These are phyloP conservation scores for Cyprinus carpio DNA, from an alignment of 2,113 vertebrate species.

Conservation along the genomic window DNA sequence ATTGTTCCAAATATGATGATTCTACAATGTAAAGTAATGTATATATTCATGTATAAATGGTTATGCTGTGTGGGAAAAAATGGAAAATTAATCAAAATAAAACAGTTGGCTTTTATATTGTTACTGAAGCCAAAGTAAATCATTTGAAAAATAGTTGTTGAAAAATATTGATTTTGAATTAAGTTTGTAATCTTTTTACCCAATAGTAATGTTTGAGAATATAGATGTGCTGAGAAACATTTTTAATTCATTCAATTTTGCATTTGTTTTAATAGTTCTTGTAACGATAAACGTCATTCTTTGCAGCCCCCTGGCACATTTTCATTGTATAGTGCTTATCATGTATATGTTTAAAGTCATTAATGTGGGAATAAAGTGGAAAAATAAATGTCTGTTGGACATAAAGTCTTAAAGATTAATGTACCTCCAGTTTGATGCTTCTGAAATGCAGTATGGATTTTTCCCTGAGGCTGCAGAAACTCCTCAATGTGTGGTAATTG, in stretches of 20 bases:
- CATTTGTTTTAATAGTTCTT: neutral
- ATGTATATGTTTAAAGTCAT: neutral
- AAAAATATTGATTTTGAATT: neutral
- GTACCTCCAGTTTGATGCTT: conserved; percentile 4
- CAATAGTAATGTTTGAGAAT: neutral
- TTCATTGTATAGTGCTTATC: conserved; percentile 6
- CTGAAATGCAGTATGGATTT: conserved; percentile 35
- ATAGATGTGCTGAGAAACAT: neutral
- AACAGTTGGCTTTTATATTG: neutral
- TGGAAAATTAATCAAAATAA: too few relatives aligned
- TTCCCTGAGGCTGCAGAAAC: conserved; percentile 42
- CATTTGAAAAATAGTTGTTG: neutral
- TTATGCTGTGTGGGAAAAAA: too few relatives aligned
- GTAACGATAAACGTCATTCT: too few relatives aligned
- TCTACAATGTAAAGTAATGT: neutral
- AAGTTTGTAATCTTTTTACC: neutral
- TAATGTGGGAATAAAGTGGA: neutral
- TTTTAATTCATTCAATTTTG: neutral
- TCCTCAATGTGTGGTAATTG: conserved; percentile 40
- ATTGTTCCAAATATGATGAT: neutral
- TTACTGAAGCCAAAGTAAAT: neutral
- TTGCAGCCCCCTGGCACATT: neutral
- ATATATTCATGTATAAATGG: too few relatives aligned
- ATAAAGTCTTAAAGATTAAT: conserved; percentile 19
- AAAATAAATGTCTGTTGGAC: conserved; percentile 12